Evolutionary conservation across 2,113 vertebrate species (phyloP).

Genomic region (zebrafish (Danio rerio)): DNA sequence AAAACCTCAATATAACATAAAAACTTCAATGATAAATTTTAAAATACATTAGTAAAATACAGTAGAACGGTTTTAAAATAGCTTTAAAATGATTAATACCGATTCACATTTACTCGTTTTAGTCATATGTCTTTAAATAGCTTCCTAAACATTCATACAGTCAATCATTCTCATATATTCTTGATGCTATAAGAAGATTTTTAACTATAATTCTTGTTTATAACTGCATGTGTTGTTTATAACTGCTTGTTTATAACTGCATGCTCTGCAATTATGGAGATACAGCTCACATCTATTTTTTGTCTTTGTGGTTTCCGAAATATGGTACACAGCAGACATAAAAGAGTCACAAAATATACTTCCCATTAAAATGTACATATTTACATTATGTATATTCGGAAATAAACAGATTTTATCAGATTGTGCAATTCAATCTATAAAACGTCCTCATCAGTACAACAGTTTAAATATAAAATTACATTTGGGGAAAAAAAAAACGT

Average conservation of each 20-base stretch:
- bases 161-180: background rate
- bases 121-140: background rate
- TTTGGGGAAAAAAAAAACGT: background rate
- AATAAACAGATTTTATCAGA: too few relatives aligned
- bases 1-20: background rate
- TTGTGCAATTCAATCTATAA: too few relatives aligned
- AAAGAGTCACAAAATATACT: background rate
- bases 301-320: background rate
- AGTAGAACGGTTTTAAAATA: background rate
- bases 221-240: background rate
- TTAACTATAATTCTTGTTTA: background rate
- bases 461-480: background rate
- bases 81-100: background rate
- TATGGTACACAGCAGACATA: background rate
- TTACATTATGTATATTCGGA: background rate
- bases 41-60: background rate
- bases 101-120: background rate
- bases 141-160: background rate
- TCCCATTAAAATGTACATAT: background rate
- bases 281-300: constrained; percentile 11
- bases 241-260: background rate
- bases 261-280: constrained; percentile 28
- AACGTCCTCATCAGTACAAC: background rate
- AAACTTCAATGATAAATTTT: background rate
- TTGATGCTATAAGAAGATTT: background rate